Conservation (phyloP, 2,797 vertebrate species). For the Phataginus tetradactyla region DNA sequence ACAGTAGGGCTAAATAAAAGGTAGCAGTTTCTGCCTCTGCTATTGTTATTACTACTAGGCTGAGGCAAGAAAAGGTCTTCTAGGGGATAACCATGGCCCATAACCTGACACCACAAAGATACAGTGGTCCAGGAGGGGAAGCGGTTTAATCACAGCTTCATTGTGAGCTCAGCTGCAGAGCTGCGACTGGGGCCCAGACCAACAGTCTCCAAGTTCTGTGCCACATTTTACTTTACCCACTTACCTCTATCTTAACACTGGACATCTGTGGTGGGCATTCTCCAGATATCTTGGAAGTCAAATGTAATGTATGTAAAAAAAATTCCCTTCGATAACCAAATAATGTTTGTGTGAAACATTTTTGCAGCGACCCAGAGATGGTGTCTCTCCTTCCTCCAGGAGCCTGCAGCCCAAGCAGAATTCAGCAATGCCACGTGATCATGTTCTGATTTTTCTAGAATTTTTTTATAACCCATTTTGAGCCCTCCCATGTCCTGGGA, state of each 20-base stretch:
- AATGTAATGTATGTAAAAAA: conserved; percentile 29
- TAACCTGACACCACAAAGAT: background rate
- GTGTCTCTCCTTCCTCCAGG: background rate
- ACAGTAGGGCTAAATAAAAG: background rate
- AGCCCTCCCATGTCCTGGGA: background rate
- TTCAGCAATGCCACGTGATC: background rate
- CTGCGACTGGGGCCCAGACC: background rate
- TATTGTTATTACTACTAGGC: background rate
- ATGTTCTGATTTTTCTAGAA: conserved; percentile 27
- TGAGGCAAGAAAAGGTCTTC: background rate
- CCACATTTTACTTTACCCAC: background rate
- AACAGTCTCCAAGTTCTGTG: background rate
- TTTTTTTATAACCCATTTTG: background rate
- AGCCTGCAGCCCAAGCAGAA: background rate
- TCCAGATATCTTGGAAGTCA: background rate
- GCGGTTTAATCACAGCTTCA: background rate
- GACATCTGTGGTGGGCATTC: background rate
- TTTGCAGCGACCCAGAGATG: background rate
- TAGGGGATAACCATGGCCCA: background rate
- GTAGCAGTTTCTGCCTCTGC: background rate
- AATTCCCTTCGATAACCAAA: conserved; percentile 37
- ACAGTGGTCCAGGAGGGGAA: background rate
- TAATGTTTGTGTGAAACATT: conserved; percentile 1
- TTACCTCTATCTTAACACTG: background rate
- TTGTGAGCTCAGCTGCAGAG: background rate